Evolutionary conservation across 2,797 vertebrate species (phyloP).

Genomic region (Falco columbarius): DNA sequence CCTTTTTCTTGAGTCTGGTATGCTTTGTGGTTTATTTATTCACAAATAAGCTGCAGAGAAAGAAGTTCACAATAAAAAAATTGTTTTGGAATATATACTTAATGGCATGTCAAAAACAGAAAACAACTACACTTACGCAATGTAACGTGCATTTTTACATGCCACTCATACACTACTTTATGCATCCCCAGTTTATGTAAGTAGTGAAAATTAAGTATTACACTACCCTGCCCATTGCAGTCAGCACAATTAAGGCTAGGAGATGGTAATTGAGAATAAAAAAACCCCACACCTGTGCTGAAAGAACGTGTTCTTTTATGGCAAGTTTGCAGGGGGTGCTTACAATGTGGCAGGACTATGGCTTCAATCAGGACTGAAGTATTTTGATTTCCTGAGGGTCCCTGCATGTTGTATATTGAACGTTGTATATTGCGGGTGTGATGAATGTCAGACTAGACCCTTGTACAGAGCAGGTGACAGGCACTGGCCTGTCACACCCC

Average conservation of each 20-base stretch:
- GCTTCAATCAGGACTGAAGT: neutral
- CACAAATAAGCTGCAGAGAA: conserved; percentile 10
- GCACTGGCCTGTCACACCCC: neutral
- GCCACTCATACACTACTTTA: neutral
- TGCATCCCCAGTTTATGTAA: neutral
- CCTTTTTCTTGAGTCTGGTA: neutral
- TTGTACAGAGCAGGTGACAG: too few species aligned
- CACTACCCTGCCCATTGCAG: neutral
- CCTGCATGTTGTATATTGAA: accelerated
- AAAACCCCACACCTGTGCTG: neutral
- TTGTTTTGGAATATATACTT: conserved; percentile 2
- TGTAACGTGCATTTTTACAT: neutral
- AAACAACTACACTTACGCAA: neutral
- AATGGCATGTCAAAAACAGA: neutral
- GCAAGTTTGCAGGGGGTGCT: neutral
- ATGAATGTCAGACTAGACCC: accelerated
- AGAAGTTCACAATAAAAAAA: neutral
- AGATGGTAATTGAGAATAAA: neutral
- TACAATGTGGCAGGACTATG: accelerated
- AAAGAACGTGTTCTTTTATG: neutral
- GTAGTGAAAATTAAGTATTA: conserved; percentile 1
- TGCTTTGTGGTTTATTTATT: conserved; percentile 6
- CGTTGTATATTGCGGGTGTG: accelerated
- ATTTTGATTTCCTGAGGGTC: neutral
- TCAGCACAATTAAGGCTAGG: neutral